Percentiles rank a stretch among this genome's conserved stretches.
Conservation (phyloP, 2,888 invertebrate species). For the Agrochola lychnidis region DNA sequence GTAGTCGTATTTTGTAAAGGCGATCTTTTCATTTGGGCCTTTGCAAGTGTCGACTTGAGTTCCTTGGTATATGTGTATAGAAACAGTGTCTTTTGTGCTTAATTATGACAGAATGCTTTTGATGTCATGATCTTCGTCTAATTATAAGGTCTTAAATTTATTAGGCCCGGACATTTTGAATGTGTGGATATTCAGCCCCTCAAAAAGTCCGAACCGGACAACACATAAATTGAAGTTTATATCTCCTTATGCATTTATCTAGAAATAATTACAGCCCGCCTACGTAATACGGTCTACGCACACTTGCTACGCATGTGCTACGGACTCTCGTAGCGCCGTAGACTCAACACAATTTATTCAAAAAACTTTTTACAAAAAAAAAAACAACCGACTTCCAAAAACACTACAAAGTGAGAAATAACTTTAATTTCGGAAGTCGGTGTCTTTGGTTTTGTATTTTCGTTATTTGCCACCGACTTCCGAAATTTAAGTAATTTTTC, state of each 20-base stretch:
- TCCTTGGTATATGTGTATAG: not conserved
- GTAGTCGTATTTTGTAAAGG: conserved; percentile 55
- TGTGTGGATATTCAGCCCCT: too few species aligned
- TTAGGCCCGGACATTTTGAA: not conserved
- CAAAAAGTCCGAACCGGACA: too few species aligned
- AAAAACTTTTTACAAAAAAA: too few species aligned
- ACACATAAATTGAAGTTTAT: too few species aligned
- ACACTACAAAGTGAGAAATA: too few species aligned
- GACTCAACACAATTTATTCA: not conserved
- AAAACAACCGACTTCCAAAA: too few species aligned
- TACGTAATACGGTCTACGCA: conserved; percentile 2
- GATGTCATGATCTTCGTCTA: conserved; percentile 7
- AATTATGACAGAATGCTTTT: conserved; percentile 18
- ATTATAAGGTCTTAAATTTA: not conserved
- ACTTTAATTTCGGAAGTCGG: too few species aligned
- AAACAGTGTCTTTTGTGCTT: conserved; percentile 28
- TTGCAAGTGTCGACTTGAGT: conserved; percentile 25
- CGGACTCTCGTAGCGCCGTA: conserved; percentile 16
- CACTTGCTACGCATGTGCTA: conserved; percentile 12
- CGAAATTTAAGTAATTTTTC: too few species aligned
- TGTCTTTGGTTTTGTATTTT: too few species aligned
- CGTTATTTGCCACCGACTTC: too few species aligned
- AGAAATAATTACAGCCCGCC: too few species aligned
- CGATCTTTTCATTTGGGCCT: conserved; percentile 58
- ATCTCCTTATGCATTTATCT: too few species aligned